Evolutionary conservation across 1,140 invertebrate species (phyloP), one percentile per base, ranked within the genome.

Genomic region (Megalopta genalis): DNA sequence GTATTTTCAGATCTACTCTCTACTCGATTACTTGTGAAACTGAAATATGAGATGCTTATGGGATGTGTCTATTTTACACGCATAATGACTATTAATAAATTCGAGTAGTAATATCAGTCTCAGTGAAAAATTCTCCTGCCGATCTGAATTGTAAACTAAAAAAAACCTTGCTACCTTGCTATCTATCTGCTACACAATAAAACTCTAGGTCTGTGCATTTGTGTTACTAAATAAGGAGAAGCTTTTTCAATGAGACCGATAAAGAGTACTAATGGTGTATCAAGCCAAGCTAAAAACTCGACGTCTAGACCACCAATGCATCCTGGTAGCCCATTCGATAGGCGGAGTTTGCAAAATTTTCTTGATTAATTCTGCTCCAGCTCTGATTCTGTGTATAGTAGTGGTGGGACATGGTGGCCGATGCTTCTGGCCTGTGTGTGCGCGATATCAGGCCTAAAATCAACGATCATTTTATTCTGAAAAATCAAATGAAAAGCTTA

Each of bases 311-410:
- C 88, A 89, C 83, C 81, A 83, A 69, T 84, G 88, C 76, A 89
- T 82, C 63, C 83, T 88, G 68, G 83, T 85, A 71, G 89, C 85
- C 87, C 87, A 90, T 79, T 88, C 85, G 14, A 91, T 90, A 66
- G 87, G 80, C 71, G 86, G 72, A 62, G 82, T 88, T 84, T 86
- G 82, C 52, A 85, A 88, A 88, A 87, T 87, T 77, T 85, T 84
- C 68, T 86, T 85, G 64, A 90, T 90, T 83, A 86, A 78, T 86
- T 87, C 85, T 80, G 81, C 87, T 54, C 73, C 85, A 68, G 90
- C 79, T 87, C 86, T 88, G 80, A 87, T 90, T 80, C 86, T 83
- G 71, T 88, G 87, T 42, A 79, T 85, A 83, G 89, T 87, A 77
- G 83, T 87, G 66, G 83, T 85, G 76, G 86, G 85, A 88, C 88